Evolutionary conservation across 1,140 invertebrate species (phyloP).

Genomic region (Myzus persicae): DNA sequence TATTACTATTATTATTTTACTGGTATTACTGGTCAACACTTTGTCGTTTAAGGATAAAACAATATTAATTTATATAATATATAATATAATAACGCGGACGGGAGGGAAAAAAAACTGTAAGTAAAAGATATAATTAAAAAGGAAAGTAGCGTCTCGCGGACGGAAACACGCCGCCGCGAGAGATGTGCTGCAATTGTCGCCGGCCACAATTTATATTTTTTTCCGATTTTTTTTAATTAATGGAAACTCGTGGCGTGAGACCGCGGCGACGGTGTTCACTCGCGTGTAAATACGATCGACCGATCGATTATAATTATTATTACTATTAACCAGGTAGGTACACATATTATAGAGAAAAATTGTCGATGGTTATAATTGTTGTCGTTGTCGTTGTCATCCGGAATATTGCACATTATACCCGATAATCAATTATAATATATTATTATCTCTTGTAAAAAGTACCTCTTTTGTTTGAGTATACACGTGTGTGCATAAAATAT

Average conservation of each 20-base stretch:
- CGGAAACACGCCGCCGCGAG: not conserved
- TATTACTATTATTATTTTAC: not conserved
- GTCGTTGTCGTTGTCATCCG: not conserved
- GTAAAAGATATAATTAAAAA: not conserved
- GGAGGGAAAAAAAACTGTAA: not conserved
- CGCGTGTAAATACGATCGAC: not conserved
- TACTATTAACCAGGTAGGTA: not conserved
- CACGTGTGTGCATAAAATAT: too few relatives aligned
- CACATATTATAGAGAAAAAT: not conserved
- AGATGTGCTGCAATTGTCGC: not conserved
- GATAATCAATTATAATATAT: not conserved
- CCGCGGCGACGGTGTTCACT: not conserved
- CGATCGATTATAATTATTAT: not conserved
- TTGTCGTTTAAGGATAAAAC: conserved; percentile 27
- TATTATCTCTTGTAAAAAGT: not conserved
- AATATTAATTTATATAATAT: not conserved
- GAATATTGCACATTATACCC: not conserved
- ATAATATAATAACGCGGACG: not conserved
- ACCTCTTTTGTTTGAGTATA: not conserved
- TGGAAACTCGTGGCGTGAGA: not conserved
- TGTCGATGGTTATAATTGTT: not conserved
- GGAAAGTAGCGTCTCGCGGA: not conserved
- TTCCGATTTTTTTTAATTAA: not conserved
- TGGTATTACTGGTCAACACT: not conserved
- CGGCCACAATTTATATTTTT: not conserved